Percentiles rank a stretch among this genome's conserved stretches.
phyloP scores from a whole-genome alignment of 2,888 invertebrate species.

The Erebia palarica region DNA sequence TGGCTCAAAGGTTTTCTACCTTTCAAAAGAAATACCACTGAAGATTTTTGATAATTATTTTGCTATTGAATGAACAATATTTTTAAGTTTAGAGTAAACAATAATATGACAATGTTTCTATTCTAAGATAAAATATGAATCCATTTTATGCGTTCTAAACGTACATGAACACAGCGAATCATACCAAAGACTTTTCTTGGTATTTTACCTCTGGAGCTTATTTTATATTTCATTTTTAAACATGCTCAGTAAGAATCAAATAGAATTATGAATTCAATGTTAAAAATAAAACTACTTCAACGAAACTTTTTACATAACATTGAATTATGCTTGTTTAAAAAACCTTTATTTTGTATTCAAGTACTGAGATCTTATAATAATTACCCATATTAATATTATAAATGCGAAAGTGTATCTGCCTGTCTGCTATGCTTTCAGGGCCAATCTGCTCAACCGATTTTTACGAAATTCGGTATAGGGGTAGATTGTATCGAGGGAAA shows the following conservation, averaged over 20 bases:
- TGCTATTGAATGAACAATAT: neutral
- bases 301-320: neutral
- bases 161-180: neutral
- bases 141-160: no score
- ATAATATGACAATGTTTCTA: no score
- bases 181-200: neutral
- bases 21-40: no score
- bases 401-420: no score
- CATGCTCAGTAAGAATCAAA: neutral
- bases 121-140: no score
- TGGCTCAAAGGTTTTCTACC: no score
- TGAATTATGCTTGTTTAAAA: neutral
- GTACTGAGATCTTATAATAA: neutral
- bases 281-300: neutral
- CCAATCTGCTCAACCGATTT: no score
- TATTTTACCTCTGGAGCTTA: neutral
- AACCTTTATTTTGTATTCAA: neutral
- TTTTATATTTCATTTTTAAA: neutral
- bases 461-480: no score
- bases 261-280: neutral
- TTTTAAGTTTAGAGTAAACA: neutral
- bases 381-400: no score
- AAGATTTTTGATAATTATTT: neutral
- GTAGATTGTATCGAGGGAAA: no score
- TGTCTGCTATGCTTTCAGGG: no score